Conservation (phyloP, 2,113 vertebrate genomes). For the Semicossyphus pulcher region DNA sequence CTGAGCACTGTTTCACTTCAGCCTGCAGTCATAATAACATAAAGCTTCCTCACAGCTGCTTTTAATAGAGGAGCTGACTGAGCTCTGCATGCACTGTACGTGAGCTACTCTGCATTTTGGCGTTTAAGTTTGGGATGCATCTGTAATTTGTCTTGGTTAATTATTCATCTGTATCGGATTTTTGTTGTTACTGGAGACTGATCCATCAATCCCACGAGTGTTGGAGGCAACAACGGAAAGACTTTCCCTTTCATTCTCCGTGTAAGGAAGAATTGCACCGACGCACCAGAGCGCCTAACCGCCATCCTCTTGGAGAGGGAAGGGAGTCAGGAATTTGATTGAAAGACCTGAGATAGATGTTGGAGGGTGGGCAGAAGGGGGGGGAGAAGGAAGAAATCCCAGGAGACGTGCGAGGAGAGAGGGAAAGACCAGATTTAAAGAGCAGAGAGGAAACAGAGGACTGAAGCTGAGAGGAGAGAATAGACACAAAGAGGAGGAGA, state of each 20-base stretch:
- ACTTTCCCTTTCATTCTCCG: neutral
- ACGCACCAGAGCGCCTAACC: constrained; percentile 12
- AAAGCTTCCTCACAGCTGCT: neutral
- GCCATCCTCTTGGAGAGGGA: constrained; percentile 12
- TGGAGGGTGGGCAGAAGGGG: neutral
- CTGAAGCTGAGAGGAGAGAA: constrained; percentile 24
- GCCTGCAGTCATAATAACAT: constrained; percentile 9
- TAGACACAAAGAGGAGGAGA: constrained; percentile 12
- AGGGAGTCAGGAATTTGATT: constrained; percentile 3
- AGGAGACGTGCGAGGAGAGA: constrained; percentile 13
- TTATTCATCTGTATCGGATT: constrained; percentile 40
- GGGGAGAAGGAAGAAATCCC: neutral
- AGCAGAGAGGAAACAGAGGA: neutral
- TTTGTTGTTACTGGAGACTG: constrained; percentile 26
- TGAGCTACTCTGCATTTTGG: constrained; percentile 14
- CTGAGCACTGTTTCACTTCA: constrained; percentile 13
- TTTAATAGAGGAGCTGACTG: neutral
- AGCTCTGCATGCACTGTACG: neutral
- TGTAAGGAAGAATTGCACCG: neutral
- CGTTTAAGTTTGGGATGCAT: constrained; percentile 22
- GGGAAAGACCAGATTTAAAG: constrained; percentile 11
- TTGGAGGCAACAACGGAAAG: constrained; percentile 19
- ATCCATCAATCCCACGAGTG: constrained; percentile 9
- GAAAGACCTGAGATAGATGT: neutral
- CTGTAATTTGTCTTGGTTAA: constrained; percentile 39